Evolutionary conservation across 2,888 invertebrate genomes (phyloP), one percentile per base, ranked within the genome.

Genomic region (Ophion ellenae): DNA sequence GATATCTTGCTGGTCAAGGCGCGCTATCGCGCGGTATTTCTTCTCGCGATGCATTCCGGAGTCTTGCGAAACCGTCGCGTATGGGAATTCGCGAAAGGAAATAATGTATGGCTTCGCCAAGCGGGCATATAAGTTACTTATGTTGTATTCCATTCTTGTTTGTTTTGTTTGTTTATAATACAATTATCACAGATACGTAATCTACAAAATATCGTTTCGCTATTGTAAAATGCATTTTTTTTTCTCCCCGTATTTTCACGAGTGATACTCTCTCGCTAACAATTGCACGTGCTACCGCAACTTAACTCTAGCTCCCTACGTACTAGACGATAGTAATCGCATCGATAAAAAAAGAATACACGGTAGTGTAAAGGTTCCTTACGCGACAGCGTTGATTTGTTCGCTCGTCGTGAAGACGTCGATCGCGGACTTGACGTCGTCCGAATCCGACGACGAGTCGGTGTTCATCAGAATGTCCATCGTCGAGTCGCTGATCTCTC

Each of bases 131-230:
- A 92, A 92, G 90, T 92, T 92, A 91, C 90, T 91, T 91, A 91
- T 91, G 89, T 86, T 87, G 85, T 88, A 87, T 84, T 83, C 74
- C 83, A 83, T 84, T 88, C 82, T 79, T 10, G 69, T 77, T n/a
- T 87, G 84, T 88, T 87, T 85, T 83, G 67, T 83, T 84, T 10
- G 74, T 78, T 20, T 81, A 91, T 91, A 92, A 91, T 93, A 93
- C 91, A 91, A 90, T 92, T 94, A 94, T 94, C 93, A 94, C 94
- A 94, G 93, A 93, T 93, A 93, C 91, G 92, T 93, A 93, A 93
- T 90, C 93, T 93, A 93, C 91, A 93, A 93, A 93, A 91, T 92
- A 93, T 90, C 90, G 89, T 91, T 81, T 92, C 88, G 88, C 90
- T 90, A 90, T 90, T 90, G 89, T 89, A 92, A 93, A 93, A 93